Conservation (phyloP, 2,113 vertebrate species). For the Tympanuchus pallidicinctus region DNA sequence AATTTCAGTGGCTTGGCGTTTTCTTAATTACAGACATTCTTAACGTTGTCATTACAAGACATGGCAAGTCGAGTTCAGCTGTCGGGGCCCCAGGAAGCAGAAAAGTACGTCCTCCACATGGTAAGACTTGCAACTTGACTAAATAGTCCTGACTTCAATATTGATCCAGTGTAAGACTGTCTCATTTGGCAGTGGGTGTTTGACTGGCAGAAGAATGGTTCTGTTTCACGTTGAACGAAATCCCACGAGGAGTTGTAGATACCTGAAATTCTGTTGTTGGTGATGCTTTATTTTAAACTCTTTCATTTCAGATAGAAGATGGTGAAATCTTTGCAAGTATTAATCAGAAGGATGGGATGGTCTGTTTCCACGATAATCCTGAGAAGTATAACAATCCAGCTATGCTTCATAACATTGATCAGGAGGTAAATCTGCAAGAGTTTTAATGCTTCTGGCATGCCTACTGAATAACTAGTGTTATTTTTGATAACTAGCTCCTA, state of each 20-base stretch:
- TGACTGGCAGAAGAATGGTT: not conserved
- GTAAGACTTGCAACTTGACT: conserved; percentile 76
- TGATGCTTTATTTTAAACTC: not conserved
- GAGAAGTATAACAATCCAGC: conserved; percentile 99
- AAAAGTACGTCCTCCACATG: conserved; percentile 99
- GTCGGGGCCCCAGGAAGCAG: conserved; percentile 94
- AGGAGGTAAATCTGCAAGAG: conserved; percentile 85
- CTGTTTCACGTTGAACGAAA: not conserved
- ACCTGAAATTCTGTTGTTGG: not conserved
- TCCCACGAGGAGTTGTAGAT: not conserved
- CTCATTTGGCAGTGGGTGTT: not conserved
- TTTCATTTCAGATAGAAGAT: conserved; percentile 92
- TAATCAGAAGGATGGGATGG: conserved; percentile 99
- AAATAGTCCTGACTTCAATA: not conserved
- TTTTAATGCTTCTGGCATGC: not conserved
- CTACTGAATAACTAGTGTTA: not conserved
- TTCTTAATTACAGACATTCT: conserved; percentile 89
- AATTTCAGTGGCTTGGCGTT: not conserved
- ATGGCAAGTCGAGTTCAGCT: conserved; percentile 99
- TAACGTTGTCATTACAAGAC: conserved; percentile 98
- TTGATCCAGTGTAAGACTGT: not conserved
- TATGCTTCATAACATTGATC: conserved; percentile 99
- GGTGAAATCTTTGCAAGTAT: conserved; percentile 99
- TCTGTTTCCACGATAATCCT: conserved; percentile 99
- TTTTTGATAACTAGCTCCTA: not conserved